Base-by-base conservation (phyloP, 2,888 invertebrate genomes). In the Dysmachus trigonus region DNA sequence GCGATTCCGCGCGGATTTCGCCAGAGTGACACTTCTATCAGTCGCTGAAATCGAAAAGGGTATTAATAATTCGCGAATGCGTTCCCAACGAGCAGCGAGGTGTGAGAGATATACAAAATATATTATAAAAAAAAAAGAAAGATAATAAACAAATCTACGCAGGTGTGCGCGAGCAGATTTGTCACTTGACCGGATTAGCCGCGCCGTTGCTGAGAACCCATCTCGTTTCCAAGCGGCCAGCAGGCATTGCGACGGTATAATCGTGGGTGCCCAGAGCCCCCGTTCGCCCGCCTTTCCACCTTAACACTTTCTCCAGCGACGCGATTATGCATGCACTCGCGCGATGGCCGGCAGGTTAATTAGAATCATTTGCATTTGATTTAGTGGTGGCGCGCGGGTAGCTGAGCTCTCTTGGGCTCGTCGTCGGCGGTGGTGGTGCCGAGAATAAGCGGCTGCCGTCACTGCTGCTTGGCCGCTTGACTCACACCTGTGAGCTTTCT, bases 281-380 rank as follows among this genome's bases (percentile, higher is more conserved):
- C 6, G 30, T 18, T 82, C 53, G 8, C 47, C 77, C 41, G 41
- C 41, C 77, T 38, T 27, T 38, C 27, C 18, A 38, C 22, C 71
- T 18, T 15, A 41, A 72, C 71, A 72, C 72, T 83, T 83, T 83
- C 72, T 41, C 72, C 72, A 4, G 27, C 30, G 71, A 41, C 18
- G 62, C 33, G 27, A 38, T 72, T 62, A 62, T 62, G 35, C 71
- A 72, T 72, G 41, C 38, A 72, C 30, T 72, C 72, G 33, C 72
- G 33, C 72, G 72, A 72, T 72, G 71, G 62, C 62, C 22, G 62
- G 72, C 72, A 72, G 72, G 41, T 83, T 83, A 83, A 83, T 83
- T 83, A 83, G 72, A 72, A 71, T 83, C 71, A 83, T 83, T 83
- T 83, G 72, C n/a, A 38, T 83, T 72, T 83, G 83, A 83, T 83